A percentile compares a stretch with the other conserved stretches of the same genome.
Conservation (phyloP, 2,113 vertebrate species). For the Trematomus loennbergii region DNA sequence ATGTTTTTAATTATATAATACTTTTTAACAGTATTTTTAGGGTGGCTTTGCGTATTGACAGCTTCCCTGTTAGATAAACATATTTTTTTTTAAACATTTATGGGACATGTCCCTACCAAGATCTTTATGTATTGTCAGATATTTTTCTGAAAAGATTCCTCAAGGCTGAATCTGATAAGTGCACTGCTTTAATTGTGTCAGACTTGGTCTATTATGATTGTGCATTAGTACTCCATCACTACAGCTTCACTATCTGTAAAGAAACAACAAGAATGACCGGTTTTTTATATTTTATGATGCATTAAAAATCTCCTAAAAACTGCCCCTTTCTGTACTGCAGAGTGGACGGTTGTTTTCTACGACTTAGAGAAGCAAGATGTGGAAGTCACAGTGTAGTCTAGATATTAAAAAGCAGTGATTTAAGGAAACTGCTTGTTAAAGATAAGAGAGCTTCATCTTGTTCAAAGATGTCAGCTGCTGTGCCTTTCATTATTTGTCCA, state of each 20-base stretch:
- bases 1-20: no score
- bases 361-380: no score
- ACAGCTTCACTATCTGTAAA: neutral
- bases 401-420: constrained; percentile 3
- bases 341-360: neutral
- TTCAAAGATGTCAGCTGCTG: neutral
- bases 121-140: neutral
- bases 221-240: neutral
- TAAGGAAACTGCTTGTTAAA: constrained; percentile 8
- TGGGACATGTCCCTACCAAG: neutral
- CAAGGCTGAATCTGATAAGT: neutral
- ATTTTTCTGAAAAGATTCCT: neutral
- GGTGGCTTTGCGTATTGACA: no score
- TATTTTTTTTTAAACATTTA: neutral
- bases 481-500: neutral
- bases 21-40: no score
- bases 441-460: neutral
- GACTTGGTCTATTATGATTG: neutral
- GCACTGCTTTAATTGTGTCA: neutral
- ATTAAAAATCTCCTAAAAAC: no score
- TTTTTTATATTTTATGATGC: no score
- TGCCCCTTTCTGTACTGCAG: neutral
- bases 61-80: no score
- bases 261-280: no score
- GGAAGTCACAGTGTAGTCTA: neutral